Conservation (phyloP, 53 echinoderm and acorn worm genomes). For the Glandiceps talaboti region DNA sequence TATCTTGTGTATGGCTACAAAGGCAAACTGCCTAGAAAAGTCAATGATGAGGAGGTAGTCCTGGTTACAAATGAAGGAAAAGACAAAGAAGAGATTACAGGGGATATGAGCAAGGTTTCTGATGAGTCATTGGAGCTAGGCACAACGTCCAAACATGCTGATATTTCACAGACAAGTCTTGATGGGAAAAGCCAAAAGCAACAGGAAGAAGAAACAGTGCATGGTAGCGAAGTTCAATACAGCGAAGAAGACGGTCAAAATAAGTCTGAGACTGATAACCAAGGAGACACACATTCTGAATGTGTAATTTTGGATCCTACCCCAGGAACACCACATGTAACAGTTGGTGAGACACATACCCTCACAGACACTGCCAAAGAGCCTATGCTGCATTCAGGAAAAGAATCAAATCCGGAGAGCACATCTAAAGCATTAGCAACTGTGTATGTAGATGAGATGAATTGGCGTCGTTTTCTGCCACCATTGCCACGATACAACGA, state of each 20-base stretch:
- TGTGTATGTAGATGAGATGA: background rate
- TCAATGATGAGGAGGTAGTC: background rate
- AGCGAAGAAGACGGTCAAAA: background rate
- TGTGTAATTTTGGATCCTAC: too few relatives aligned
- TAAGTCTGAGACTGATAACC: background rate
- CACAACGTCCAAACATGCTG: background rate
- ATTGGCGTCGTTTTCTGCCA: slow-evolving; percentile 58
- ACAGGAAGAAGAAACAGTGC: background rate
- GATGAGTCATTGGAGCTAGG: background rate
- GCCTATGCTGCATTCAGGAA: background rate
- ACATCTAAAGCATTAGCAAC: background rate
- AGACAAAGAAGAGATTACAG: background rate
- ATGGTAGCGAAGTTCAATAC: background rate
- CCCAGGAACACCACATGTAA: background rate
- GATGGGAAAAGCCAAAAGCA: background rate
- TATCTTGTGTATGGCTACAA: slow-evolving; percentile 41
- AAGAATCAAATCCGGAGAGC: too few relatives aligned
- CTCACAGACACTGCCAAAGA: background rate
- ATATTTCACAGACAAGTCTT: background rate
- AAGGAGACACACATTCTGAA: too few relatives aligned
- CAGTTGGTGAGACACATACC: background rate
- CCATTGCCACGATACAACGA: slow-evolving; percentile 38
- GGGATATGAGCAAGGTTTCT: background rate
- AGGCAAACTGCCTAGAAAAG: background rate
- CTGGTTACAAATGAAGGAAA: too few relatives aligned